These are phyloP conservation scores for Ploceus nigricollis DNA, from an alignment of 2,113 vertebrate genomes.

Conservation along the genomic window DNA sequence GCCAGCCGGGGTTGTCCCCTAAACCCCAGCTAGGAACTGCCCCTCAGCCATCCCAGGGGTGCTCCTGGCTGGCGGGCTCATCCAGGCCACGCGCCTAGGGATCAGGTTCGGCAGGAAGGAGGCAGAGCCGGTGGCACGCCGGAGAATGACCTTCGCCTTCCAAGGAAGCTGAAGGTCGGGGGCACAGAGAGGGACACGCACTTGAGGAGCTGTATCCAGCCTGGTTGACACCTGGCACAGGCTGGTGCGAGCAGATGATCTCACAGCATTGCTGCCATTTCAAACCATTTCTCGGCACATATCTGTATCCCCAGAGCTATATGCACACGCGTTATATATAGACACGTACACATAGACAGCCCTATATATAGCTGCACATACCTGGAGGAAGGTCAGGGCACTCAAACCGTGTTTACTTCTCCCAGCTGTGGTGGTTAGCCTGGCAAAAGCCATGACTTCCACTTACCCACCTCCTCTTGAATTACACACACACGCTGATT, in stretches of 20 bases:
- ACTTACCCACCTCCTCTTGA: not conserved
- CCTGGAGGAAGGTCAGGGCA: conserved; percentile 8
- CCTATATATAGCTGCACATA: conserved; percentile 23
- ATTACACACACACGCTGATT: accelerated
- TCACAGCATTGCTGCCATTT: not conserved
- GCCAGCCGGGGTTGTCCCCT: accelerated
- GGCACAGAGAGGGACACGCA: not conserved
- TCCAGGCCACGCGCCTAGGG: not conserved
- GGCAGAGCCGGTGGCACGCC: not conserved
- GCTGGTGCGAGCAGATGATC: not conserved
- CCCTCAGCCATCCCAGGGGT: accelerated
- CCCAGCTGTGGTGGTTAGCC: not conserved
- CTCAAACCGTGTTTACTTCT: conserved; percentile 14
- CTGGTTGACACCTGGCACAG: not conserved
- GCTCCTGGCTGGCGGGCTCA: accelerated
- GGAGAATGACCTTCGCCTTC: not conserved
- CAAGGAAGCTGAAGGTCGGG: not conserved
- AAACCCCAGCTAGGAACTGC: accelerated
- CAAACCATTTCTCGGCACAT: not conserved
- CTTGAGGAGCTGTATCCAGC: not conserved
- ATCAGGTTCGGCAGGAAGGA: conserved; percentile 31
- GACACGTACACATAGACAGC: not conserved
- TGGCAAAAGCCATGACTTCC: not conserved
- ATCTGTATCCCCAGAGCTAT: not conserved
- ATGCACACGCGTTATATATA: not conserved